Evolutionary conservation across 2,113 vertebrate genomes (phyloP).

Genomic region (Numida meleagris): DNA sequence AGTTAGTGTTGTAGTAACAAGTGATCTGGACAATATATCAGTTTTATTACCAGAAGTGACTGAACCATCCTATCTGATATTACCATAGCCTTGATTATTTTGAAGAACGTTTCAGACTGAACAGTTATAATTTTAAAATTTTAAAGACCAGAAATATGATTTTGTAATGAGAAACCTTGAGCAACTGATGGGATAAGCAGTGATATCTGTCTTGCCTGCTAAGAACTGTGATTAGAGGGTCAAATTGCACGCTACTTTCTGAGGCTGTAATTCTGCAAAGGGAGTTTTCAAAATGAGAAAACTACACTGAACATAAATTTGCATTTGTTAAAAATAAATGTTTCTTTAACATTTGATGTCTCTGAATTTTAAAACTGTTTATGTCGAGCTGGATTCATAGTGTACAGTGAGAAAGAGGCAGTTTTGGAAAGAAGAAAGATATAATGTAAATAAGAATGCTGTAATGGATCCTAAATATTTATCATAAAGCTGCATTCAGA

Average conservation of each 20-base stretch:
- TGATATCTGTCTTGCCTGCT: background rate
- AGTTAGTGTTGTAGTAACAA: background rate
- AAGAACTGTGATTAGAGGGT: background rate
- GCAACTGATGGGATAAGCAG: background rate
- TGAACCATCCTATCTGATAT: background rate
- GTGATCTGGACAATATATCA: background rate
- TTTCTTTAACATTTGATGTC: background rate
- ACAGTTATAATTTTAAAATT: background rate
- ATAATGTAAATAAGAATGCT: background rate
- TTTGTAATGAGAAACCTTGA: background rate
- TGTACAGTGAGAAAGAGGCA: background rate
- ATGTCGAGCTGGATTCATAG: background rate
- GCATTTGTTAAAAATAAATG: background rate
- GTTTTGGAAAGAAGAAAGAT: background rate
- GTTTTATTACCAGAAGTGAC: background rate
- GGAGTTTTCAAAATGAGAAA: background rate
- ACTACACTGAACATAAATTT: background rate
- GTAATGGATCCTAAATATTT: background rate
- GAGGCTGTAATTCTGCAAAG: background rate
- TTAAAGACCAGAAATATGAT: background rate
- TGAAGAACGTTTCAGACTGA: background rate
- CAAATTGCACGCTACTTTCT: background rate
- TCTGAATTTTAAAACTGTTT: background rate
- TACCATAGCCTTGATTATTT: background rate
- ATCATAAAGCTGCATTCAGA: background rate